Evolutionary conservation across 2,888 invertebrate genomes (phyloP).

Genomic region (Microctonus aethiopoides): DNA sequence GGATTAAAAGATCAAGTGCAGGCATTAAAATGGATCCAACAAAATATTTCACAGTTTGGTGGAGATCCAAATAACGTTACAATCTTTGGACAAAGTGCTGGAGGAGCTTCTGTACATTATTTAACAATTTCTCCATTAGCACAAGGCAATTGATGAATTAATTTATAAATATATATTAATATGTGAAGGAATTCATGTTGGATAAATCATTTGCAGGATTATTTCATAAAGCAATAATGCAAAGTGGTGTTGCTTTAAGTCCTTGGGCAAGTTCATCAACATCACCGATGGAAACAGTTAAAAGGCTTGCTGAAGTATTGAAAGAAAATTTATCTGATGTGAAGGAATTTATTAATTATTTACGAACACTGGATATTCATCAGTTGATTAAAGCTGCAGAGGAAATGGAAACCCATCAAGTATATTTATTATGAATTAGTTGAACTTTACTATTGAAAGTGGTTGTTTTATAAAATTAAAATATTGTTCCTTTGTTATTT

Average conservation of each 20-base stretch:
- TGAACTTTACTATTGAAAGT: too few relatives aligned
- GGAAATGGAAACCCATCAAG: constrained; percentile 43
- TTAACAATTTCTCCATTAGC: constrained; percentile 42
- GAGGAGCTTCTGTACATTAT: constrained; percentile 46
- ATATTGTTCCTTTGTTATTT: neutral
- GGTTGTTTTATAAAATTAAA: too few relatives aligned
- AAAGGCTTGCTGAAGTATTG: constrained; percentile 43
- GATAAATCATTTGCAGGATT: constrained; percentile 33
- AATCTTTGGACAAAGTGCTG: constrained; percentile 51
- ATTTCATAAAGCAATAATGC: constrained; percentile 40
- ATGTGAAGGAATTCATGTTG: neutral
- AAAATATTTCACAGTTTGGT: constrained; percentile 47
- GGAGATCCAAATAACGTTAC: constrained; percentile 52
- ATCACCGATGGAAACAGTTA: constrained; percentile 37
- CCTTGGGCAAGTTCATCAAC: constrained; percentile 32
- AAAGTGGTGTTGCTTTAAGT: constrained; percentile 34
- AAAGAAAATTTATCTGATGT: constrained; percentile 49
- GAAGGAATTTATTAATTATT: constrained; percentile 48
- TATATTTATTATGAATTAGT: too few relatives aligned
- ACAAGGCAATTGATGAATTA: constrained; percentile 39
- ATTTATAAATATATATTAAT: neutral
- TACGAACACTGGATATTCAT: constrained; percentile 46
- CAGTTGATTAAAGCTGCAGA: constrained; percentile 43
- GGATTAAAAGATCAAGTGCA: constrained; percentile 52
- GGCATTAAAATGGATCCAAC: constrained; percentile 48